phyloP scores from a whole-genome alignment of 2,797 vertebrate genomes.

The Lateolabrax maculatus region DNA sequence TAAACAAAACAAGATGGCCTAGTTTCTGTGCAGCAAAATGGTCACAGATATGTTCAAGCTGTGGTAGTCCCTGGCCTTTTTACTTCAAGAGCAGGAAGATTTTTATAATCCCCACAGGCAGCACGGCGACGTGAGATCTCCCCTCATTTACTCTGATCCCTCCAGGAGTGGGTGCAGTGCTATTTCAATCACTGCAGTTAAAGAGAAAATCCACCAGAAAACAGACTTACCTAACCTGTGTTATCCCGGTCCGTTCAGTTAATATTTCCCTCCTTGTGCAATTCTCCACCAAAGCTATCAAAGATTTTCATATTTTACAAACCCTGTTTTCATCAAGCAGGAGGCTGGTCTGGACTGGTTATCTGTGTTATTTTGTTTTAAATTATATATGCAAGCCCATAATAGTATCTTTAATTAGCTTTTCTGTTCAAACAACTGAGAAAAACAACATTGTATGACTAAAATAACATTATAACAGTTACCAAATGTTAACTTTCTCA shows the following conservation, averaged over 20 bases:
- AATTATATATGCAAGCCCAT: neutral
- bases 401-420: neutral
- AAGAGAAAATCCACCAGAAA: constrained; percentile 47
- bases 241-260: neutral
- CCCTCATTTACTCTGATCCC: constrained; percentile 70
- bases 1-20: constrained; percentile 44
- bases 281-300: constrained; percentile 1
- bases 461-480: neutral
- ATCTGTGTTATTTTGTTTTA: neutral
- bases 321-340: neutral
- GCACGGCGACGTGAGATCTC: constrained; percentile 59
- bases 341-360: neutral
- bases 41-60: constrained; percentile 47
- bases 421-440: neutral
- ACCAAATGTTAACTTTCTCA: neutral
- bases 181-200: constrained; percentile 61
- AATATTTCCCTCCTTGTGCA: constrained; percentile 22
- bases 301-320: neutral
- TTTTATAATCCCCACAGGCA: constrained; percentile 70
- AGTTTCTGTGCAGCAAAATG: constrained; percentile 43
- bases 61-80: constrained; percentile 55
- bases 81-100: constrained; percentile 58
- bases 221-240: constrained; percentile 18
- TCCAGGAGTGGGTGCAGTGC: constrained; percentile 63
- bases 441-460: neutral